Evolutionary conservation across 2,113 vertebrate genomes (phyloP).

Genomic region (Boleophthalmus pectinirostris): DNA sequence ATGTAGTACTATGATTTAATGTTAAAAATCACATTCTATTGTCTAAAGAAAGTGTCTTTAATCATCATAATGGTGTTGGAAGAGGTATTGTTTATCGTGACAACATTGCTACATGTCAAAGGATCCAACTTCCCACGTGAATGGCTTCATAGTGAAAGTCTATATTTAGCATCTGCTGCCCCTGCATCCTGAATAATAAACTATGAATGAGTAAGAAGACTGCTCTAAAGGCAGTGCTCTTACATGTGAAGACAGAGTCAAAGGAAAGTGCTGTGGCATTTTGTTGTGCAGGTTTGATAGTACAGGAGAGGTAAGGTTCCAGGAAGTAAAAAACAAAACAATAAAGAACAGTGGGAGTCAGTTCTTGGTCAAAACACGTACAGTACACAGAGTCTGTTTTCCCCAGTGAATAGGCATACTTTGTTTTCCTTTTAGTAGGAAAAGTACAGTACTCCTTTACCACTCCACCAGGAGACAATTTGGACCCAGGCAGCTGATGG

Average conservation of each 20-base stretch:
- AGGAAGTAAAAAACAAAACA: background rate
- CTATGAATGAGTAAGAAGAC: conserved; percentile 1
- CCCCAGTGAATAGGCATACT: background rate
- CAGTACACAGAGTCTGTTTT: background rate
- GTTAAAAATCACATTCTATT: too few species aligned
- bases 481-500: conserved; percentile 45
- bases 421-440: conserved; percentile 11
- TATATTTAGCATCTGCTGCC: conserved; percentile 55
- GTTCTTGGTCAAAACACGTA: background rate
- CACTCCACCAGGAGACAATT: background rate
- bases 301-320: background rate
- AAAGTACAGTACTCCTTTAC: background rate
- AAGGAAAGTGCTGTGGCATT: background rate
- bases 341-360: background rate
- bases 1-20: too few species aligned
- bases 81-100: background rate
- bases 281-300: background rate
- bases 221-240: background rate
- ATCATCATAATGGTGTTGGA: too few species aligned
- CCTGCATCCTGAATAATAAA: conserved; percentile 47
- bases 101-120: background rate
- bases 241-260: background rate
- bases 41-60: too few species aligned
- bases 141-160: conserved; percentile 7
- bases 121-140: background rate